A percentile compares a stretch with the other conserved stretches of the same genome.
Conservation (phyloP, 2,888 invertebrate species). For the Mythimna vitellina region DNA sequence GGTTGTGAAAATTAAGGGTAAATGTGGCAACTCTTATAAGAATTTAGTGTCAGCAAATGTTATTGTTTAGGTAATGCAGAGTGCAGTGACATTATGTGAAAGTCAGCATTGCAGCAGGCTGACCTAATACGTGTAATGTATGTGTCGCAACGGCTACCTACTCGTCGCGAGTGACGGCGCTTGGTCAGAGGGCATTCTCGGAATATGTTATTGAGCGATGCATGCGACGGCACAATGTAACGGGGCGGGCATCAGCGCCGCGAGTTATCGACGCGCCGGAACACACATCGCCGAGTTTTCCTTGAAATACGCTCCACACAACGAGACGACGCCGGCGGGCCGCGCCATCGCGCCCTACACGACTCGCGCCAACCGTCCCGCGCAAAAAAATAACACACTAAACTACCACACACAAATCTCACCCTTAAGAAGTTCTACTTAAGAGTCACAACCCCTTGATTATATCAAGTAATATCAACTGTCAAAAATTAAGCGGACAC, state of each 20-base stretch:
- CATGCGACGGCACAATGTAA: slow-evolving; percentile 69
- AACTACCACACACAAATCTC: slow-evolving; percentile 77
- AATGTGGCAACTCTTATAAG: slow-evolving; percentile 75
- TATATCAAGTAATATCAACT: slow-evolving; percentile 86
- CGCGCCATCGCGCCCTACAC: slow-evolving; percentile 79
- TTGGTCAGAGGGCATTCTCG: slow-evolving; percentile 73
- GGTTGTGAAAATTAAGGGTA: slow-evolving; percentile 16
- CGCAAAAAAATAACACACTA: slow-evolving; percentile 87
- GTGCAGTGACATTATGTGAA: slow-evolving; percentile 74
- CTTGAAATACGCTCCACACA: slow-evolving; percentile 83
- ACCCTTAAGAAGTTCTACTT: slow-evolving; percentile 77
- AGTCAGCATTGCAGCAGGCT: slow-evolving; percentile 77
- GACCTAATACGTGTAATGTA: slow-evolving; percentile 74
- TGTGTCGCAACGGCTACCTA: slow-evolving; percentile 73
- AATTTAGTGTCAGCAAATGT: slow-evolving; percentile 64
- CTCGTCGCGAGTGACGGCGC: slow-evolving; percentile 54
- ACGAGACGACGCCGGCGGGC: slow-evolving; percentile 74
- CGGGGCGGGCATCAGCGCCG: slow-evolving; percentile 70
- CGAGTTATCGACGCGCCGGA: slow-evolving; percentile 77
- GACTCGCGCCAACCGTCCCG: slow-evolving; percentile 86
- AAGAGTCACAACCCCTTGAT: slow-evolving; percentile 84
- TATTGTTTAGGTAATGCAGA: slow-evolving; percentile 67
- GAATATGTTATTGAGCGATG: slow-evolving; percentile 72
- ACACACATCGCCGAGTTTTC: slow-evolving; percentile 82
- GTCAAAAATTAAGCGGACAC: slow-evolving; percentile 90